Evolutionary conservation across 2,113 vertebrate species (phyloP).

Genomic region (Thymallus thymallus): DNA sequence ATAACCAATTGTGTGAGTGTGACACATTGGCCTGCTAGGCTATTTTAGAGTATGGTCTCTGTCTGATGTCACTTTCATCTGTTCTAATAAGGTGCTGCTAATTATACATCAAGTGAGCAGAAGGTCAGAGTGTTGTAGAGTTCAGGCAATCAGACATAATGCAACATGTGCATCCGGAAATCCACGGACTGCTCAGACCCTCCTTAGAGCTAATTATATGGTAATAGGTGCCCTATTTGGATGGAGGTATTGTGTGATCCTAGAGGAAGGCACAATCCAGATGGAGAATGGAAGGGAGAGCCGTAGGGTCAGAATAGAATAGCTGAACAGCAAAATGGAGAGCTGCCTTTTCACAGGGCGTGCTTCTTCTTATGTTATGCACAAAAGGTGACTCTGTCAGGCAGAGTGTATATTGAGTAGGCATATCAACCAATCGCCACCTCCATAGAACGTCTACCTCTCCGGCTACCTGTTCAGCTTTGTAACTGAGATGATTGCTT

Average conservation of each 20-base stretch:
- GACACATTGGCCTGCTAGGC: background rate
- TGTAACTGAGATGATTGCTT: too few species aligned
- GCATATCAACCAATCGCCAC: background rate
- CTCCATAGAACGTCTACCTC: too few species aligned
- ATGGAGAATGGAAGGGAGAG: background rate
- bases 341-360: conserved; percentile 3
- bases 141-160: conserved; percentile 34
- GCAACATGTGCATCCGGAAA: conserved; percentile 18
- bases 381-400: background rate
- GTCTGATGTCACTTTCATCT: conserved; percentile 11
- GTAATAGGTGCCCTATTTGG: conserved; percentile 15
- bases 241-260: too few species aligned
- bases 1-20: background rate
- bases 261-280: background rate
- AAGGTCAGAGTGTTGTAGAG: conserved; percentile 16
- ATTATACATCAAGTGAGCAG: conserved; percentile 41
- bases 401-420: background rate
- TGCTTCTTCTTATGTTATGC: background rate
- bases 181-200: conserved; percentile 25
- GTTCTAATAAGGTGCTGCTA: conserved; percentile 27
- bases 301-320: background rate
- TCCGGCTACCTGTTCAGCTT: too few species aligned
- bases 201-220: conserved; percentile 42
- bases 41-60: background rate
- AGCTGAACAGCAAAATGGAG: background rate